Conservation (phyloP, 1,140 invertebrate genomes). For the Cydia fagiglandana region DNA sequence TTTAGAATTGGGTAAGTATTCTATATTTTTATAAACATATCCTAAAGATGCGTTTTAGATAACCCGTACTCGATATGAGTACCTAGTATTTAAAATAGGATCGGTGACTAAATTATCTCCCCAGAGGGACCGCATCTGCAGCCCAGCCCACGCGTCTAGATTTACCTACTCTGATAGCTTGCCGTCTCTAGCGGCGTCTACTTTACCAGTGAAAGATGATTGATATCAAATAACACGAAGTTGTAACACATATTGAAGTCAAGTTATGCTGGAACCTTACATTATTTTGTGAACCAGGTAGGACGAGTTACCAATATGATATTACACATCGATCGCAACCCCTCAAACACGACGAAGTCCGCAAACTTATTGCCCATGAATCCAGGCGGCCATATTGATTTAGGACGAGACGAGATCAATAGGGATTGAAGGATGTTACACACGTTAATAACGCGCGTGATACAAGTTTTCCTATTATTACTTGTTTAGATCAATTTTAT, state of each 20-base stretch:
- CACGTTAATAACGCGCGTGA: not conserved
- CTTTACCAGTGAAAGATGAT: too few relatives aligned
- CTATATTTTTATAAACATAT: too few relatives aligned
- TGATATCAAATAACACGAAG: too few relatives aligned
- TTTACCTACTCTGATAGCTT: not conserved
- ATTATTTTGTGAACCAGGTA: not conserved
- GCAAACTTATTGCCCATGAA: conserved; percentile 19
- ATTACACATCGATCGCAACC: conserved; percentile 21
- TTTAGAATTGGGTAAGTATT: too few relatives aligned
- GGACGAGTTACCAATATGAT: conserved; percentile 4
- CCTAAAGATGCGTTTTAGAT: too few relatives aligned
- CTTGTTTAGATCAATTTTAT: not conserved
- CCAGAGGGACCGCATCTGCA: not conserved
- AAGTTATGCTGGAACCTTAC: not conserved
- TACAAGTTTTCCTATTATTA: not conserved
- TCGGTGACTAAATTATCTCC: not conserved
- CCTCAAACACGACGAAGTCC: not conserved
- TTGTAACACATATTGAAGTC: too few relatives aligned
- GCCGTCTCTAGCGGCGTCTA: too few relatives aligned
- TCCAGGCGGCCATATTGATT: not conserved
- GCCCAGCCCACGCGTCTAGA: not conserved
- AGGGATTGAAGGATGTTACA: not conserved
- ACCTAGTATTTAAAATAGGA: too few relatives aligned
- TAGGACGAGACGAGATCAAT: conserved; percentile 9
- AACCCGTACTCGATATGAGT: too few relatives aligned